Conservation (phyloP, 2,888 invertebrate species). For the Drosophila borealis region DNA sequence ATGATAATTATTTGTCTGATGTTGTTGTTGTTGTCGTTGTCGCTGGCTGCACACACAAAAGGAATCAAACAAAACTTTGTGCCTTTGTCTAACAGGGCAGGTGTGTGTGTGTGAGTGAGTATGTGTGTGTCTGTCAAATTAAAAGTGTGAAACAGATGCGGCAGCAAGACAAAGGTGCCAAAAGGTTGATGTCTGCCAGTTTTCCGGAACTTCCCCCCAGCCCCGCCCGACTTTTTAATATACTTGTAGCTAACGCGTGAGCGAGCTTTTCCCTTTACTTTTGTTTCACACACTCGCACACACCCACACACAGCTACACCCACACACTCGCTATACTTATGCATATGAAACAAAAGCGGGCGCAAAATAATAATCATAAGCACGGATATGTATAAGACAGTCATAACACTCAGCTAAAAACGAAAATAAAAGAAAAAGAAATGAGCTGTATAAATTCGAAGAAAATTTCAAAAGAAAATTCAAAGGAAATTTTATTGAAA, state of each 20-base stretch:
- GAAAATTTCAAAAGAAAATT: conserved; percentile 8
- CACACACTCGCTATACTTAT: conserved; percentile 40
- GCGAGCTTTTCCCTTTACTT: conserved; percentile 53
- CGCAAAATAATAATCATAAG: conserved; percentile 61
- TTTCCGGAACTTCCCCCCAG: neutral
- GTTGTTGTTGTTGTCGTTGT: conserved; percentile 27
- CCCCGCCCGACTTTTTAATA: conserved; percentile 62
- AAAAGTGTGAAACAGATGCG: conserved; percentile 78
- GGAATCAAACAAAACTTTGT: conserved; percentile 80
- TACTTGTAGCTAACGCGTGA: conserved; percentile 59
- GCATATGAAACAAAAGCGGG: conserved; percentile 59
- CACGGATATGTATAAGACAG: conserved; percentile 33
- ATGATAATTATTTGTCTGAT: conserved; percentile 79
- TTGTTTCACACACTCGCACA: conserved; percentile 24
- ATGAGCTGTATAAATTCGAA: conserved; percentile 33
- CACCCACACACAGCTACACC: neutral
- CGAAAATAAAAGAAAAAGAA: neutral
- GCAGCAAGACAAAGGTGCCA: conserved; percentile 76
- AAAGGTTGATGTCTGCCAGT: conserved; percentile 64
- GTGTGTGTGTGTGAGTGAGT: conserved; percentile 20
- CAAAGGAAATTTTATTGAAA: conserved; percentile 1
- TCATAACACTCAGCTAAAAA: conserved; percentile 6
- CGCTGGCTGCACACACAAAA: conserved; percentile 76
- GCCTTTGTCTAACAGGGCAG: conserved; percentile 63
- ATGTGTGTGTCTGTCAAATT: conserved; percentile 73